phyloP scores from a whole-genome alignment of 1,140 invertebrate genomes.

The Drosophila pseudoobscura region DNA sequence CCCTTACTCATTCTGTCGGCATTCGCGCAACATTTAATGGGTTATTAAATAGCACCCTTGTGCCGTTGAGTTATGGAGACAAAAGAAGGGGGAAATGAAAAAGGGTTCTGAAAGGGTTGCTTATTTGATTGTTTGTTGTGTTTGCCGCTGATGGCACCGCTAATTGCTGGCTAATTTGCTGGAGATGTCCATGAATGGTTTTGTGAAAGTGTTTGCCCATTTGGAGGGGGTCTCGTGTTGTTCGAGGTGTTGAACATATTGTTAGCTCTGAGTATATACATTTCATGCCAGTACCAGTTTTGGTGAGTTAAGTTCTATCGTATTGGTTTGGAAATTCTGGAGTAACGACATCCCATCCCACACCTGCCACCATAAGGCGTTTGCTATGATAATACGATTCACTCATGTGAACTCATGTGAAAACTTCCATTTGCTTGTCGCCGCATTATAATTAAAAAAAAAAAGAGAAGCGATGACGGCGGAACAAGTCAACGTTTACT shows the following conservation, averaged over 20 bases:
- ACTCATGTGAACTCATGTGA: conserved; percentile 81
- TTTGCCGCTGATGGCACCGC: conserved; percentile 67
- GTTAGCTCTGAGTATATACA: neutral
- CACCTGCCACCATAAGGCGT: conserved; percentile 8
- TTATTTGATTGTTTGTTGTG: conserved; percentile 54
- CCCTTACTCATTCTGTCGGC: conserved; percentile 29
- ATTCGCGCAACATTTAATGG: conserved; percentile 57
- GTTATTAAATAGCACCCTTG: conserved; percentile 63
- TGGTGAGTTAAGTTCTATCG: neutral
- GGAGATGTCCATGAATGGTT: conserved; percentile 46
- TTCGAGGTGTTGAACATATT: conserved; percentile 9
- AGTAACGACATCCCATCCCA: neutral
- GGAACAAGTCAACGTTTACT: conserved; percentile 53
- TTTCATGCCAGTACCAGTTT: neutral
- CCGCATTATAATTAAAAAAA: conserved; percentile 76
- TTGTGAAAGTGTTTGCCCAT: conserved; percentile 22
- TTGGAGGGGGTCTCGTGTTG: conserved; percentile 1
- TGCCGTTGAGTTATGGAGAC: conserved; percentile 6
- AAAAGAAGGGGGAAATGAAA: conserved; percentile 25
- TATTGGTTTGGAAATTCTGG: neutral
- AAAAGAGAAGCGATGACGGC: conserved; percentile 69
- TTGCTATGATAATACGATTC: conserved; percentile 28
- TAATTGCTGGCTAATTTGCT: conserved; percentile 77
- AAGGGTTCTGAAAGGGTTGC: conserved; percentile 35
- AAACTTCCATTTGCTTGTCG: conserved; percentile 59